Conservation (phyloP, 2,888 invertebrate genomes). For the Hirtodrosophila alboralis region DNA sequence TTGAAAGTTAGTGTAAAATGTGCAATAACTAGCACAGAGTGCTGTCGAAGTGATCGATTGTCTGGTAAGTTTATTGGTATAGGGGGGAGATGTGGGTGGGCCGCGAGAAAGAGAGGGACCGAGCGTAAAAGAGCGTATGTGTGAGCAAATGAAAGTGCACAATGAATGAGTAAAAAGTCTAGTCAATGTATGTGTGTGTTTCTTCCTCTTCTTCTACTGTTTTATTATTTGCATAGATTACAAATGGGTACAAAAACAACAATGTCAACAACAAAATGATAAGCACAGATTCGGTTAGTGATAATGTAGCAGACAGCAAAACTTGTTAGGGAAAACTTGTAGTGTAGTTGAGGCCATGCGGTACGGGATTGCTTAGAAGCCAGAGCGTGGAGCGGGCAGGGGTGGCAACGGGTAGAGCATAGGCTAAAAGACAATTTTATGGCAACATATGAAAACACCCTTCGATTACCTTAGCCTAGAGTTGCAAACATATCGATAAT, state of each 20-base stretch:
- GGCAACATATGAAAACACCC: no score
- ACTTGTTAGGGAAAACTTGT: slow-evolving; percentile 21
- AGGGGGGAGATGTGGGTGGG: no score
- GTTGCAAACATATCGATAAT: no score
- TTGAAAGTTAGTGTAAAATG: not conserved
- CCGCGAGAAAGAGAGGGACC: not conserved
- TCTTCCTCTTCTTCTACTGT: slow-evolving; percentile 4
- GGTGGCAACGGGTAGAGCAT: no score
- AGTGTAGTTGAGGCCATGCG: slow-evolving; percentile 2
- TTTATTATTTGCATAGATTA: slow-evolving; percentile 39
- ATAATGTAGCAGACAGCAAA: slow-evolving; percentile 27
- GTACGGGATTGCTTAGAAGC: not conserved
- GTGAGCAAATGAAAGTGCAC: slow-evolving; percentile 63
- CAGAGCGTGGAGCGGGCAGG: no score
- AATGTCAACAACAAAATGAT: slow-evolving; percentile 27
- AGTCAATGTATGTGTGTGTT: slow-evolving; percentile 13
- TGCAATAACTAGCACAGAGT: not conserved
- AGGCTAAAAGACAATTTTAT: no score
- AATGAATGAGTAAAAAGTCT: slow-evolving; percentile 19
- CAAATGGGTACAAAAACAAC: slow-evolving; percentile 10
- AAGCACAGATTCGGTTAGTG: slow-evolving; percentile 33
- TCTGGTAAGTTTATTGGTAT: no score
- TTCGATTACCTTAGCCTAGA: no score
- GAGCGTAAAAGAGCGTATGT: slow-evolving; percentile 5
- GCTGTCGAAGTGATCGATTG: no score